These are phyloP conservation scores for Anseranas semipalmata DNA, from an alignment of 2,113 vertebrate genomes.

Conservation along the genomic window DNA sequence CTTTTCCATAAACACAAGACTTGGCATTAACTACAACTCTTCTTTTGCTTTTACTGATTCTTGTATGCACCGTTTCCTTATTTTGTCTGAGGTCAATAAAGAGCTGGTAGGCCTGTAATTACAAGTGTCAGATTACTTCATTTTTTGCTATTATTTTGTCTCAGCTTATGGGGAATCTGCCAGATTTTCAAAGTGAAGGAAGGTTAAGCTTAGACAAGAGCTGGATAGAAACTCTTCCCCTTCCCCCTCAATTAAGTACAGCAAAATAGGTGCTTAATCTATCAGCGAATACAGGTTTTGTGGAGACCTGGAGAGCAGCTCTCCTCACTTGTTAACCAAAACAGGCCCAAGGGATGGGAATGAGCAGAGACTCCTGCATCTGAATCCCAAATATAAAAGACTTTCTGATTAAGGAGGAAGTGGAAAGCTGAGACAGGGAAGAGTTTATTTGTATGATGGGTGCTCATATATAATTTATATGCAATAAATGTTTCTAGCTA, in stretches of 20 bases:
- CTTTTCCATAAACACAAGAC: not conserved
- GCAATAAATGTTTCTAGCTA: constrained; percentile 50
- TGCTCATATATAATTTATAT: constrained; percentile 57
- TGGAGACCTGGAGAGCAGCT: not conserved
- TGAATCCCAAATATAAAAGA: not conserved
- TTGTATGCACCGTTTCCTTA: not conserved
- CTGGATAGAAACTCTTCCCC: not conserved
- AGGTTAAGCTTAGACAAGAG: not conserved
- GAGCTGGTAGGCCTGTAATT: constrained; percentile 22
- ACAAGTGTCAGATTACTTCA: constrained; percentile 25
- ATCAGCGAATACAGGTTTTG: not conserved
- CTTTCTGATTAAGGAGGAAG: constrained; percentile 26
- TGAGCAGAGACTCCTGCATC: not conserved
- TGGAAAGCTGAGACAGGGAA: constrained; percentile 14
- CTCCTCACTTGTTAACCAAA: not conserved
- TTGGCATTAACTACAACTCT: not conserved
- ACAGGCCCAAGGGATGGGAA: not conserved
- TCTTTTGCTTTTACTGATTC: not conserved
- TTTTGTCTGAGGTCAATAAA: constrained; percentile 4
- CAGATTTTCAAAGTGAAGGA: constrained; percentile 25
- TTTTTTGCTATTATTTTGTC: constrained; percentile 1
- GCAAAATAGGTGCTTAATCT: not conserved
- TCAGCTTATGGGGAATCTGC: not conserved
- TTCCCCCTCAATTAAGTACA: not conserved
- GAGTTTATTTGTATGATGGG: constrained; percentile 37